These are phyloP conservation scores for Theristicus caerulescens DNA, from an alignment of 2,113 vertebrate genomes.

Conservation along the genomic window DNA sequence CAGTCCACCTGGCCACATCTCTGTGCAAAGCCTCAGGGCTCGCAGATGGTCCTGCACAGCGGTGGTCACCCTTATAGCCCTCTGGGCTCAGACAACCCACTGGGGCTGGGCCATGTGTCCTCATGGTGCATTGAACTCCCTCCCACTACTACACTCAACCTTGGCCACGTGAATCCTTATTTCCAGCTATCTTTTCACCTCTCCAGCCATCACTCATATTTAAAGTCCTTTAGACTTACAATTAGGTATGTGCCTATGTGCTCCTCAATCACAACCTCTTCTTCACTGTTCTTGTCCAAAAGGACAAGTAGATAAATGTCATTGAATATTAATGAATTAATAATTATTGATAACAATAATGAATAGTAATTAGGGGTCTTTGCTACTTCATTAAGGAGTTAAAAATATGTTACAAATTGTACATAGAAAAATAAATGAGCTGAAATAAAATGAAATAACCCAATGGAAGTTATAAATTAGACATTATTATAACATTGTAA, in stretches of 20 bases:
- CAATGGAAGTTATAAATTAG: not conserved
- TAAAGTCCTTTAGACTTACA: not conserved
- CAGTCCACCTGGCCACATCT: not conserved
- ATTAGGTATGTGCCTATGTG: not conserved
- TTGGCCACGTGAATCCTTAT: not conserved
- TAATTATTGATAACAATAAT: not conserved
- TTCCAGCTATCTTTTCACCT: not conserved
- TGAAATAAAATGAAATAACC: not conserved
- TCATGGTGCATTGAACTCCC: not conserved
- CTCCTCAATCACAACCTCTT: not conserved
- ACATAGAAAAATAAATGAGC: not conserved
- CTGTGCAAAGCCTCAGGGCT: not conserved
- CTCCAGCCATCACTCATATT: not conserved
- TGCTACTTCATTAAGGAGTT: not conserved
- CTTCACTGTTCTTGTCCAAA: not conserved
- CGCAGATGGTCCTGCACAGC: not conserved
- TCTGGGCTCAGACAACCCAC: not conserved
- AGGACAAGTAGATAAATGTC: not conserved
- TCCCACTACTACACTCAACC: not conserved
- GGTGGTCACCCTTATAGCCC: not conserved
- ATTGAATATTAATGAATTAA: not conserved
- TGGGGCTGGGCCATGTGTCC: too few relatives aligned
- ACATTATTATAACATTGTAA: not conserved
- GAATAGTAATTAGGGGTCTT: not conserved
- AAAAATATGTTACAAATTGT: not conserved